Evolutionary conservation across 1,140 invertebrate genomes (phyloP).

Genomic region (Zaprionus vittiger): DNA sequence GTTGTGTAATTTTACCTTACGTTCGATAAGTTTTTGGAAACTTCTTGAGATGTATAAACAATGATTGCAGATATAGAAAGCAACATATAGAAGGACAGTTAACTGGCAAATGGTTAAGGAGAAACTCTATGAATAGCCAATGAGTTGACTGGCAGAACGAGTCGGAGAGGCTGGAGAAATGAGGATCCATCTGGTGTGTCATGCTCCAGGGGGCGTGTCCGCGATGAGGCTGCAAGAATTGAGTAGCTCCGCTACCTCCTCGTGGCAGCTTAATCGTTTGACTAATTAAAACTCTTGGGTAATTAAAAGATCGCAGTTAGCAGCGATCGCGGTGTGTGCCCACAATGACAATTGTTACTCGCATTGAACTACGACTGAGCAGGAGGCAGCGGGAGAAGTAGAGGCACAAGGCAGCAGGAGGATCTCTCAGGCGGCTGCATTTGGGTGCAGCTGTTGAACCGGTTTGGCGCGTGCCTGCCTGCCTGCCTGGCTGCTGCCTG

Average conservation of each 20-base stretch:
- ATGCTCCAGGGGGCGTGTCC: not conserved
- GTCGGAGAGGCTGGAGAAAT: constrained; percentile 1
- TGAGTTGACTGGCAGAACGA: not conserved
- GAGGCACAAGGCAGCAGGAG: not conserved
- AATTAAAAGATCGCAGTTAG: constrained; percentile 45
- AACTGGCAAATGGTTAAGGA: not conserved
- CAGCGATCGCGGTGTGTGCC: constrained; percentile 1
- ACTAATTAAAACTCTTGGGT: constrained; percentile 43
- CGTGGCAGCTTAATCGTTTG: constrained; percentile 31
- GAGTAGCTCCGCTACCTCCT: constrained; percentile 3
- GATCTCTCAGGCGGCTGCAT: constrained; percentile 31
- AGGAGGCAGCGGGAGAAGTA: not conserved
- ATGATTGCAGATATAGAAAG: not conserved
- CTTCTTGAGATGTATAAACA: not conserved
- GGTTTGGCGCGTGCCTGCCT: constrained; percentile 69
- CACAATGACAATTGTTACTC: constrained; percentile 68
- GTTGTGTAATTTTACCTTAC: not conserved
- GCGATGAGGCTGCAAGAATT: constrained; percentile 33
- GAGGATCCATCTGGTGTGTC: constrained; percentile 14
- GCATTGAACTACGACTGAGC: constrained; percentile 1
- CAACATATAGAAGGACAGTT: not conserved
- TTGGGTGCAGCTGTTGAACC: constrained; percentile 78
- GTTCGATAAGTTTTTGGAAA: not conserved
- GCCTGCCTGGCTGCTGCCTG: too few species aligned
- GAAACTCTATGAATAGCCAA: constrained; percentile 5